phyloP scores from a whole-genome alignment of 1,140 invertebrate genomes.

The Drosophila kepulauana region DNA sequence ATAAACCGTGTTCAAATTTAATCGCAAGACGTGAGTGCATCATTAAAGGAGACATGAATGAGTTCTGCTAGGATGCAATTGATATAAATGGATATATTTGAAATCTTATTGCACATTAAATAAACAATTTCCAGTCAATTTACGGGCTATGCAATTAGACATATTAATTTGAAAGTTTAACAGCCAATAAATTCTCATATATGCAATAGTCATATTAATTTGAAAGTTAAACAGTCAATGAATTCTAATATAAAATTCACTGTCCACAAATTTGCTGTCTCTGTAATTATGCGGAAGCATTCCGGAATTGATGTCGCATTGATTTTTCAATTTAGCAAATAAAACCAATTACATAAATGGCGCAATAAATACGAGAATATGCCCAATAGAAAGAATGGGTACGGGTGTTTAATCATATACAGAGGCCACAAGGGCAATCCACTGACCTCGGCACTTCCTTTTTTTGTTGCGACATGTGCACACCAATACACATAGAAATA shows the following conservation, averaged over 20 bases:
- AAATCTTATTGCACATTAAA: too few relatives aligned
- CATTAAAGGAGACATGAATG: background rate
- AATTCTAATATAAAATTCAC: background rate
- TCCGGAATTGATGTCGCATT: background rate
- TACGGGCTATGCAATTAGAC: too few relatives aligned
- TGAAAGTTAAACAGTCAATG: too few relatives aligned
- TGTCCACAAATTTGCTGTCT: background rate
- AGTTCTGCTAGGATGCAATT: background rate
- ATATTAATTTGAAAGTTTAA: too few relatives aligned
- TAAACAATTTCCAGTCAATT: too few relatives aligned
- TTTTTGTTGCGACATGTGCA: conserved; percentile 23
- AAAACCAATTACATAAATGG: background rate
- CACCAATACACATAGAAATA: background rate
- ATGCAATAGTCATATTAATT: too few relatives aligned
- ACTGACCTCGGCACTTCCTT: conserved; percentile 45
- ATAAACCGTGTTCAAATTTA: background rate
- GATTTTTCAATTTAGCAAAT: background rate
- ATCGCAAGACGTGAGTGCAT: background rate
- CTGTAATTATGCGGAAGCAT: background rate
- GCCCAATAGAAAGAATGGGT: background rate
- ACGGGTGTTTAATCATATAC: conserved; percentile 9
- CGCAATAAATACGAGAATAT: conserved; percentile 9
- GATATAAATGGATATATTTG: too few relatives aligned
- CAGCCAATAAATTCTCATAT: too few relatives aligned
- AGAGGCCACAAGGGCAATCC: conserved; percentile 37